Conservation (phyloP, 2,888 invertebrate species). For the Drosophila pseudotalamancana region DNA sequence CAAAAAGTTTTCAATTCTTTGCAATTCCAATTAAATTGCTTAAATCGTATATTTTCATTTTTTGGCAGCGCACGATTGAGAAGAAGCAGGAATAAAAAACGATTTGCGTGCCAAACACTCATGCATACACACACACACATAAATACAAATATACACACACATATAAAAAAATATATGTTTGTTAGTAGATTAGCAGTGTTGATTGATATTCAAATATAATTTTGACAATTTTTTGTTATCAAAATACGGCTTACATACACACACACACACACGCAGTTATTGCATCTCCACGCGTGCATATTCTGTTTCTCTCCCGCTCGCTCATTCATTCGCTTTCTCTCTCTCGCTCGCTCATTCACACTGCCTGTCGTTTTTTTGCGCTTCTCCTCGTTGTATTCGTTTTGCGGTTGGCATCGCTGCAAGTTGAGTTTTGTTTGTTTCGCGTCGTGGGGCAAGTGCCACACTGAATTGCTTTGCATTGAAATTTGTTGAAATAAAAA, state of each 20-base stretch:
- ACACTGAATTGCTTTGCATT: conserved; percentile 28
- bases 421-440: conserved; percentile 41
- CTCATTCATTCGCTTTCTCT: not conserved
- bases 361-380: conserved; percentile 32
- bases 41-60: conserved; percentile 13
- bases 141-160: too few species aligned
- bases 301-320: not conserved
- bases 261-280: not conserved
- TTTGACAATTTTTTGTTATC: too few species aligned
- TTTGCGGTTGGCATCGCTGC: conserved; percentile 46
- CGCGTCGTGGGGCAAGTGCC: conserved; percentile 35
- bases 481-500: conserved; percentile 21
- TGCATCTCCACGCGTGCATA: too few species aligned
- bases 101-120: conserved; percentile 45
- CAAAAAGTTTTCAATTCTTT: conserved; percentile 20
- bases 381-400: conserved; percentile 44
- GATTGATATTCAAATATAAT: too few species aligned
- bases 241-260: too few species aligned
- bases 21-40: conserved; percentile 30
- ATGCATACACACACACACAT: conserved; percentile 1
- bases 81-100: conserved; percentile 16
- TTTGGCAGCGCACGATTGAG: conserved; percentile 27
- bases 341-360: not conserved
- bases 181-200: too few species aligned
- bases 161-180: too few species aligned